These are phyloP conservation scores for Pyrocephalus nanus DNA, from an alignment of 2,797 vertebrate genomes.

Conservation along the genomic window DNA sequence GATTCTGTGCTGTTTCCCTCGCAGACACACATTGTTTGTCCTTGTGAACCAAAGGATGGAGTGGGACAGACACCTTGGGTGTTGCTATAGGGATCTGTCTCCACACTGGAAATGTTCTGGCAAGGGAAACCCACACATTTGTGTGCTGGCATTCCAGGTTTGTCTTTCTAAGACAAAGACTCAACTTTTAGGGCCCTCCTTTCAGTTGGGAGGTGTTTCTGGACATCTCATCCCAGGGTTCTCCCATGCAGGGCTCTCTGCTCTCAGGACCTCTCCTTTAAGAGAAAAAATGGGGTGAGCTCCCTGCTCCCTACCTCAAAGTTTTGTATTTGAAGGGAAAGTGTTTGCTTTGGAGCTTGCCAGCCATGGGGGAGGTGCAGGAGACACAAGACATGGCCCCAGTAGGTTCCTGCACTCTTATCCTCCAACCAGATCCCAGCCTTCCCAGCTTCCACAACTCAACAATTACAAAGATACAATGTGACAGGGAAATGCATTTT, in stretches of 20 bases:
- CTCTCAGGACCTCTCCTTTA: not conserved
- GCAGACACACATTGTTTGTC: rapidly evolving
- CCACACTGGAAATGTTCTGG: slow-evolving; percentile 37
- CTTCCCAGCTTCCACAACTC: not conserved
- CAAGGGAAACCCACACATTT: slow-evolving; percentile 57
- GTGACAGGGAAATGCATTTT: not conserved
- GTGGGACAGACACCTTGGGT: slow-evolving; percentile 36
- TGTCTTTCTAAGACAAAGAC: slow-evolving; percentile 15
- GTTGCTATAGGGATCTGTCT: not conserved
- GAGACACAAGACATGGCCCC: rapidly evolving
- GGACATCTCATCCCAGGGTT: not conserved
- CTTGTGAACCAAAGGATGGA: slow-evolving; percentile 18
- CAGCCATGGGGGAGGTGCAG: rapidly evolving
- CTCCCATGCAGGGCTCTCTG: not conserved
- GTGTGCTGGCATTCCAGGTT: slow-evolving; percentile 22
- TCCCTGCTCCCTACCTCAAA: not conserved
- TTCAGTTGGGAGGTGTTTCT: not conserved
- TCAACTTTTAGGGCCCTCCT: not conserved
- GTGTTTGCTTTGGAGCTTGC: not conserved
- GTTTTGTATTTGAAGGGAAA: not conserved
- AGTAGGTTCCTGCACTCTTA: rapidly evolving
- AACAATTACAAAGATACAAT: rapidly evolving
- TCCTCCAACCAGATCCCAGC: not conserved
- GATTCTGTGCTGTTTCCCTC: not conserved
- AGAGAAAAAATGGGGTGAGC: not conserved